These are phyloP conservation scores for Steromphala cineraria DNA, from an alignment of 2,888 invertebrate genomes.

Conservation along the genomic window DNA sequence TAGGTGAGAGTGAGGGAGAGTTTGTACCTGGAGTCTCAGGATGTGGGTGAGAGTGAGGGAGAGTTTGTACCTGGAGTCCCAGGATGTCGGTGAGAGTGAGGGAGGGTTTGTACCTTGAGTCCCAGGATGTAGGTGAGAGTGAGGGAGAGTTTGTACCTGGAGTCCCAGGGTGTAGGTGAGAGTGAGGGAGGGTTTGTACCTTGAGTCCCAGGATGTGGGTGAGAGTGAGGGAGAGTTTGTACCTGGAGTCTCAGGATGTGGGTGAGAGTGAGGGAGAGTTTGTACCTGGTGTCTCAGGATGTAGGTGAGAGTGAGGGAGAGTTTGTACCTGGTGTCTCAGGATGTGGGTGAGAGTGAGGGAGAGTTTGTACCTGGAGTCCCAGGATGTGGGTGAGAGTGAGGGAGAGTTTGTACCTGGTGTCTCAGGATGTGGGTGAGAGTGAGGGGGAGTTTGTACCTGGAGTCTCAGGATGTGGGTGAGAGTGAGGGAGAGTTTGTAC, in stretches of 20 bases:
- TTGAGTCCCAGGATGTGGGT: constrained; percentile 78
- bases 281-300: constrained; percentile 77
- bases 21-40: constrained; percentile 77
- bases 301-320: constrained; percentile 77
- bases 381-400: constrained; percentile 77
- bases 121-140: constrained; percentile 78
- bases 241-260: constrained; percentile 78
- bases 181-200: constrained; percentile 74
- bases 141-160: constrained; percentile 75
- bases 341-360: constrained; percentile 77
- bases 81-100: constrained; percentile 78
- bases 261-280: constrained; percentile 75
- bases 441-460: constrained; percentile 76
- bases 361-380: constrained; percentile 77
- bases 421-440: constrained; percentile 78
- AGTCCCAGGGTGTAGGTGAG: constrained; percentile 78
- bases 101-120: constrained; percentile 75
- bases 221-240: constrained; percentile 72
- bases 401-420: constrained; percentile 76
- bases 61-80: constrained; percentile 76
- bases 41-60: constrained; percentile 78
- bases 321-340: constrained; percentile 77
- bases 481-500: constrained; percentile 74
- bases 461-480: constrained; percentile 78
- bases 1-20: constrained; percentile 77